Percentiles rank a stretch among this genome's conserved stretches.
phyloP scores from a whole-genome alignment of 2,113 vertebrate species.

The Donacobius atricapilla region DNA sequence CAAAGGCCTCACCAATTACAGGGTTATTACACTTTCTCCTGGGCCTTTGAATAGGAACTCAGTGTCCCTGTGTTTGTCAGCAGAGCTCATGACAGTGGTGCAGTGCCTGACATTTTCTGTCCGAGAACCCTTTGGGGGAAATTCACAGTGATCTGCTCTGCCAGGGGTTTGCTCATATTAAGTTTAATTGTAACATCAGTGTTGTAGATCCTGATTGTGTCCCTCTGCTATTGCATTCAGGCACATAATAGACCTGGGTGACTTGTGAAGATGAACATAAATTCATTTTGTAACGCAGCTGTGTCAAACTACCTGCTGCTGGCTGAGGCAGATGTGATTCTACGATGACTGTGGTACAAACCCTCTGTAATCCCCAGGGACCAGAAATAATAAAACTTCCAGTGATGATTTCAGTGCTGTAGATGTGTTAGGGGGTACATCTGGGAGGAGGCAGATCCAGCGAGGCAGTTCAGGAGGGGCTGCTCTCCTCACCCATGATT shows the following conservation, averaged over 20 bases:
- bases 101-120: not conserved
- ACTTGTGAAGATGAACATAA: conserved; percentile 20
- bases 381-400: not conserved
- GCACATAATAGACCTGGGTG: conserved; percentile 19
- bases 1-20: conserved; percentile 71
- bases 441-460: not conserved
- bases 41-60: not conserved
- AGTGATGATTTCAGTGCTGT: not conserved
- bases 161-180: not conserved
- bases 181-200: not conserved
- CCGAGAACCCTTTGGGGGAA: not conserved
- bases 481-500: not conserved
- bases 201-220: not conserved
- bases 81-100: not conserved
- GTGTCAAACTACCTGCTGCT: not conserved
- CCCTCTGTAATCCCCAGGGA: not conserved
- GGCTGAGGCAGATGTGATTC: not conserved
- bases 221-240: conserved; percentile 27
- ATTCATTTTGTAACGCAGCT: conserved; percentile 21
- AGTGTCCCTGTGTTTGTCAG: conserved; percentile 12
- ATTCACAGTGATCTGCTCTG: not conserved
- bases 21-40: conserved; percentile 62
- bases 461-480: not conserved
- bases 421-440: not conserved
- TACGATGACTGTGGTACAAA: not conserved